phyloP scores from a whole-genome alignment of 2,113 vertebrate species.

The Helogale parvula region DNA sequence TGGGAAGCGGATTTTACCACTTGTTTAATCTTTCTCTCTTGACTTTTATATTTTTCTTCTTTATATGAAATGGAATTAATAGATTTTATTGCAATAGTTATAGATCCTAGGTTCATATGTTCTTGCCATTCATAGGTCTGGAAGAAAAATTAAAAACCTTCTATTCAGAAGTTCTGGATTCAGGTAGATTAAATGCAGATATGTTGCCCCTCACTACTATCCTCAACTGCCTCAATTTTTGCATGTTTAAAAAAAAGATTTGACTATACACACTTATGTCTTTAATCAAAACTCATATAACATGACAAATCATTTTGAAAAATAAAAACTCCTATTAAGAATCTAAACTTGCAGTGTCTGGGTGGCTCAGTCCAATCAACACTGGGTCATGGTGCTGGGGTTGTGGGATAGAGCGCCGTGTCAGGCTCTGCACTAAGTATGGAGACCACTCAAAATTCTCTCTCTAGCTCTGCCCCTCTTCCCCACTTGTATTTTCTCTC shows the following conservation, averaged over 20 bases:
- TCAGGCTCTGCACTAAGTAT: no score
- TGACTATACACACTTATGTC: accelerated
- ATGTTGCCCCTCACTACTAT: not conserved
- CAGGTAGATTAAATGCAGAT: not conserved
- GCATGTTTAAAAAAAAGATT: not conserved
- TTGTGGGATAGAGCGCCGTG: no score
- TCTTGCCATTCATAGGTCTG: not conserved
- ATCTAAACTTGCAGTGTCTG: not conserved
- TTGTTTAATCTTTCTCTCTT: slow-evolving; percentile 54
- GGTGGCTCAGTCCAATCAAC: no score
- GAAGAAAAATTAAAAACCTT: not conserved
- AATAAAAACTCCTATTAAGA: not conserved
- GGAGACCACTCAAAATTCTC: no score
- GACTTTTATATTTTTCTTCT: slow-evolving; percentile 46
- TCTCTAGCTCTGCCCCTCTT: no score
- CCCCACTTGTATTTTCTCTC: no score
- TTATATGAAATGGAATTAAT: not conserved
- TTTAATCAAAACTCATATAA: not conserved
- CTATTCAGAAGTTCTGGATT: not conserved
- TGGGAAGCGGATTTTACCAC: not conserved
- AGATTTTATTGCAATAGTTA: not conserved
- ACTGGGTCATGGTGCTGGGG: no score
- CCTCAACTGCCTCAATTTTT: not conserved
- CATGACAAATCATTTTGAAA: not conserved
- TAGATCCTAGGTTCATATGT: not conserved